Evolutionary conservation across 1,140 invertebrate genomes (phyloP).

Genomic region (Mya arenaria): DNA sequence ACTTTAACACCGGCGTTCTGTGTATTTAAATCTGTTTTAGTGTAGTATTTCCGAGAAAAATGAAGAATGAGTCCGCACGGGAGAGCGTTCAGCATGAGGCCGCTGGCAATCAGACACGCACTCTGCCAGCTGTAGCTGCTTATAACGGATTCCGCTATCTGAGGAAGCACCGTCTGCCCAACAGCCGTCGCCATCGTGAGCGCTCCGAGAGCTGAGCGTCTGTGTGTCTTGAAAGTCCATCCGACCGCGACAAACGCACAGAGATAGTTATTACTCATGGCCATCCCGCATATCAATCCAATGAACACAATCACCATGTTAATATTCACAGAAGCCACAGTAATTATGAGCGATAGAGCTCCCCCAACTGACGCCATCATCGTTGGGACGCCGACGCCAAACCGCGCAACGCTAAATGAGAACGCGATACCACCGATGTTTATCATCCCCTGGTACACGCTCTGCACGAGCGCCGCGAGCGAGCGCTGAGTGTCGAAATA

Average conservation of each 20-base stretch:
- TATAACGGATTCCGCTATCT: not conserved
- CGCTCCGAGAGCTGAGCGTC: conserved; percentile 17
- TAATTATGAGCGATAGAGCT: not conserved
- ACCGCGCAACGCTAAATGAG: not conserved
- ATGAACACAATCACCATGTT: conserved; percentile 32
- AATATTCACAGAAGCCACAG: conserved; percentile 34
- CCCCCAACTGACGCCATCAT: conserved; percentile 19
- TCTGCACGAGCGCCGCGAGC: conserved; percentile 15
- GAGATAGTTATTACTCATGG: conserved; percentile 40
- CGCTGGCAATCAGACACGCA: conserved; percentile 5
- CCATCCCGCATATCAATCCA: conserved; percentile 17
- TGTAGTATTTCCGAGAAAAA: conserved; percentile 8
- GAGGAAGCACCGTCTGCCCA: conserved; percentile 4
- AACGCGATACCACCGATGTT: conserved; percentile 31
- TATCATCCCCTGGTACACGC: conserved; percentile 27
- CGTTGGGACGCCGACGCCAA: conserved; percentile 13
- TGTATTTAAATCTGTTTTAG: not conserved
- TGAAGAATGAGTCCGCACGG: conserved; percentile 35
- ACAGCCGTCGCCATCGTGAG: conserved; percentile 36
- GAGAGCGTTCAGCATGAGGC: conserved; percentile 10
- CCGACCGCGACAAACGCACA: conserved; percentile 39
- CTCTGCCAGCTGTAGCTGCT: conserved; percentile 6
- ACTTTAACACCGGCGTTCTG: not conserved
- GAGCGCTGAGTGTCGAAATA: conserved; percentile 17
- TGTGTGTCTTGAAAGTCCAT: conserved; percentile 22